A percentile compares a stretch with the other conserved stretches of the same genome.
These are phyloP conservation scores for Eupithecia subfuscata DNA, from an alignment of 2,888 invertebrate genomes.

Conservation along the genomic window DNA sequence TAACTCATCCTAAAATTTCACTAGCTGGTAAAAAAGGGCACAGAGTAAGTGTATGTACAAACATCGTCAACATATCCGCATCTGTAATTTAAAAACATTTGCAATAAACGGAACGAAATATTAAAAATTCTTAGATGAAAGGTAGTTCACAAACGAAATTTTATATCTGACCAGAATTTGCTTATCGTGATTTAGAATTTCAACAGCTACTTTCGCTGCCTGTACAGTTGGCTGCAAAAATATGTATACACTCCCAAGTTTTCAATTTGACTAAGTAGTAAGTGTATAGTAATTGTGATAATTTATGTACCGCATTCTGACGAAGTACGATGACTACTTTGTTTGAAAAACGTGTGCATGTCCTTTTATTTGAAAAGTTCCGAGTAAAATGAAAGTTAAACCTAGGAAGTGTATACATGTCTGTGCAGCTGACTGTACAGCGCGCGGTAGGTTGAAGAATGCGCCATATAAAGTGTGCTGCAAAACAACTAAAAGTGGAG, in stretches of 20 bases:
- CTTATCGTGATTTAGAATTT: not conserved
- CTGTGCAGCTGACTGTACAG: conserved; percentile 12
- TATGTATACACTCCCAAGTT: too few relatives aligned
- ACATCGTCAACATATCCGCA: not conserved
- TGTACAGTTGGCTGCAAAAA: too few relatives aligned
- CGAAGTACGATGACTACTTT: too few relatives aligned
- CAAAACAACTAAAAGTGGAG: conserved; percentile 42
- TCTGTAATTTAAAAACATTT: not conserved
- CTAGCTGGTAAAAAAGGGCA: not conserved
- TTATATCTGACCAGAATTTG: not conserved
- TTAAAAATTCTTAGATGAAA: not conserved
- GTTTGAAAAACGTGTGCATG: too few relatives aligned
- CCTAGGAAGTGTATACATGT: too few relatives aligned
- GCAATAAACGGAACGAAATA: not conserved
- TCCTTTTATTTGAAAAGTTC: too few relatives aligned
- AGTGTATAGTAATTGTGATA: too few relatives aligned
- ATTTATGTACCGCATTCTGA: too few relatives aligned
- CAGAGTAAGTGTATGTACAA: not conserved
- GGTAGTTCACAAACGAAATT: not conserved
- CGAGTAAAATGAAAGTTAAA: too few relatives aligned
- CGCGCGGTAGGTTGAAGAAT: conserved; percentile 28
- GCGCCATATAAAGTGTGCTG: conserved; percentile 28
- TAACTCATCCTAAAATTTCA: not conserved
- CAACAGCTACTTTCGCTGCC: conserved; percentile 1
- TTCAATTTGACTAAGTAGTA: too few relatives aligned